A percentile compares a stretch with the other conserved stretches of the same genome.
Evolutionary conservation across 2,797 vertebrate species (phyloP).

Genomic region (Brachyalestes nurse): DNA sequence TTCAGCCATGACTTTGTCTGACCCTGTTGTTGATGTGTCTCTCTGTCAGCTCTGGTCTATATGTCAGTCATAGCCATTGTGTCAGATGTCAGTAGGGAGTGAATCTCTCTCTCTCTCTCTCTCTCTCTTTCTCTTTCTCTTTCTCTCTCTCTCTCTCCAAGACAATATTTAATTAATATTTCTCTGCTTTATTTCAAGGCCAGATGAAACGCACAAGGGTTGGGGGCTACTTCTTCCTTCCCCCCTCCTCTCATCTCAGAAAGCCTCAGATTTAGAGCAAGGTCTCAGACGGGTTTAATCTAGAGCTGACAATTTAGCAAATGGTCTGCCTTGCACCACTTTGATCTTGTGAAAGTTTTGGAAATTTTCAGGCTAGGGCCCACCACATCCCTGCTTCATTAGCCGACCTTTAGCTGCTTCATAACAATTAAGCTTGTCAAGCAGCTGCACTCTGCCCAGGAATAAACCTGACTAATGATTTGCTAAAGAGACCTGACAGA

Average conservation of each 20-base stretch:
- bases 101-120: slow-evolving; percentile 1
- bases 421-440: slow-evolving; percentile 88
- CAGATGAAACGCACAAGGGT: slow-evolving; percentile 70
- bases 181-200: slow-evolving; percentile 69
- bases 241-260: slow-evolving; percentile 25
- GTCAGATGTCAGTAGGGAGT: background rate
- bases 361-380: slow-evolving; percentile 77
- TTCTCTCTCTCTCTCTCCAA: slow-evolving; percentile 63
- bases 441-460: slow-evolving; percentile 69
- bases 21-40: background rate
- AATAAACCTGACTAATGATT: slow-evolving; percentile 87
- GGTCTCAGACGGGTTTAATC: slow-evolving; percentile 74
- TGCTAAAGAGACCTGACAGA: slow-evolving; percentile 88
- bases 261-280: slow-evolving; percentile 67
- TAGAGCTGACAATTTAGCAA: slow-evolving; percentile 80
- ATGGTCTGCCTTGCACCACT: slow-evolving; percentile 74
- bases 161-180: slow-evolving; percentile 65
- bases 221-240: slow-evolving; percentile 45
- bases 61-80: background rate
- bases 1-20: slow-evolving; percentile 5
- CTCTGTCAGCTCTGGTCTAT: background rate
- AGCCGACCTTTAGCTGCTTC: slow-evolving; percentile 85
- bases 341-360: slow-evolving; percentile 85
- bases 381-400: slow-evolving; percentile 86
- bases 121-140: slow-evolving; percentile 54